Conservation (phyloP, 2,888 invertebrate genomes). For the Caenorhabditis uteleia region DNA sequence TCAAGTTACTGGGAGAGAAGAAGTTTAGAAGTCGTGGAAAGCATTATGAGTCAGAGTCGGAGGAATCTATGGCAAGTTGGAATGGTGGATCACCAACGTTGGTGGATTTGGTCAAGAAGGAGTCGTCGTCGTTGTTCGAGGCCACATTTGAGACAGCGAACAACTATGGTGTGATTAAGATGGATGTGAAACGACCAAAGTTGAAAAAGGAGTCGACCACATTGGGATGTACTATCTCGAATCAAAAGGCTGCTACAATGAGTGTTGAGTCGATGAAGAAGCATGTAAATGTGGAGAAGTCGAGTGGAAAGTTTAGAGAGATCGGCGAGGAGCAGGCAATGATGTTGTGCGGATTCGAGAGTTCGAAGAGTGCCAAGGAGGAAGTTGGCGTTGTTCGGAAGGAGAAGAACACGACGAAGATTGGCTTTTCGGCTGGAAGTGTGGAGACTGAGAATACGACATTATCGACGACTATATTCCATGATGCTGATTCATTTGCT, state of each 20-base stretch:
- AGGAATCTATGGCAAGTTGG: conserved; percentile 43
- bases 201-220: conserved; percentile 43
- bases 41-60: conserved; percentile 49
- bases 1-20: conserved; percentile 45
- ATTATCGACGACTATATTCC: conserved; percentile 22
- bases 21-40: conserved; percentile 33
- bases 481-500: conserved; percentile 30
- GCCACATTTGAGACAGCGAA: conserved; percentile 63
- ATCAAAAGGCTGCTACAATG: conserved; percentile 37
- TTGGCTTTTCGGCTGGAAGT: conserved; percentile 31
- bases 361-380: conserved; percentile 30
- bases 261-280: conserved; percentile 16
- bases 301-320: conserved; percentile 39
- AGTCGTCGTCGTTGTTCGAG: conserved; percentile 61
- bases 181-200: conserved; percentile 32
- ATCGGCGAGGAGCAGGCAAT: conserved; percentile 52
- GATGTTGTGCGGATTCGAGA: conserved; percentile 58
- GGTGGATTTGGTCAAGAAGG: conserved; percentile 62
- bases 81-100: conserved; percentile 51
- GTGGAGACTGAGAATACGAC: conserved; percentile 45
- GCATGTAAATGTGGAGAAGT: conserved; percentile 20
- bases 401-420: conserved; percentile 28
- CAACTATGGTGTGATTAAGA: conserved; percentile 24
- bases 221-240: conserved; percentile 34
- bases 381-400: conserved; percentile 24